phyloP scores from a whole-genome alignment of 2,888 invertebrate species.

The Glyphotaelius pellucidus region DNA sequence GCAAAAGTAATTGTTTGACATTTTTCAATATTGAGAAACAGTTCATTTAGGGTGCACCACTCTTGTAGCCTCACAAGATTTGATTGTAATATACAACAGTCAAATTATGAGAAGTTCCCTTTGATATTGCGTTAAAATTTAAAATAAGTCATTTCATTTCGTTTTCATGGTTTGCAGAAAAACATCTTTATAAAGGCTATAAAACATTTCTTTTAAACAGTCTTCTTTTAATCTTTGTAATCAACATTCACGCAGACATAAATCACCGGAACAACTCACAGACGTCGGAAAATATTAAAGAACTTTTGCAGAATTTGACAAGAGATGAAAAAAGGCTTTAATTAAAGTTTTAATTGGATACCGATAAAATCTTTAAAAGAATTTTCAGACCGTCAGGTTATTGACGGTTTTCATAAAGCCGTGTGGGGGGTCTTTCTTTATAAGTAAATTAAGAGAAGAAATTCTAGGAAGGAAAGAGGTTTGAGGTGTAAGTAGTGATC shows the following conservation, averaged over 20 bases:
- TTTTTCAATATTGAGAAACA: too few species aligned
- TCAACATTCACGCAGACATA: background rate
- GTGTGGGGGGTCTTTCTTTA: too few species aligned
- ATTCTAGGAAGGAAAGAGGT: too few species aligned
- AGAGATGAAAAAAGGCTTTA: background rate
- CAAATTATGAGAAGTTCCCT: background rate
- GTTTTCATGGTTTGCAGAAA: background rate
- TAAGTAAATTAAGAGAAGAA: too few species aligned
- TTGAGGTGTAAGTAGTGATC: too few species aligned
- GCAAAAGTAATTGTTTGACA: too few species aligned
- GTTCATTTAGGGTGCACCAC: too few species aligned
- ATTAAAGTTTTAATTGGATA: background rate
- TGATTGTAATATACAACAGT: too few species aligned
- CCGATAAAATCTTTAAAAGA: background rate
- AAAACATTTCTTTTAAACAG: background rate
- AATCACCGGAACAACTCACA: background rate
- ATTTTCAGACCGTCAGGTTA: background rate
- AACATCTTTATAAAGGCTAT: background rate
- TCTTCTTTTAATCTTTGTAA: background rate
- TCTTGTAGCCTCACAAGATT: too few species aligned
- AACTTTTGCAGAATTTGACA: background rate
- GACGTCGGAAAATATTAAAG: background rate
- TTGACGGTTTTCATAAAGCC: too few species aligned
- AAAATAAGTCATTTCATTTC: background rate
- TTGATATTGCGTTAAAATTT: background rate